Evolutionary conservation across 2,888 invertebrate species (phyloP), one percentile per base, ranked within the genome.

Genomic region (Carabus problematicus): DNA sequence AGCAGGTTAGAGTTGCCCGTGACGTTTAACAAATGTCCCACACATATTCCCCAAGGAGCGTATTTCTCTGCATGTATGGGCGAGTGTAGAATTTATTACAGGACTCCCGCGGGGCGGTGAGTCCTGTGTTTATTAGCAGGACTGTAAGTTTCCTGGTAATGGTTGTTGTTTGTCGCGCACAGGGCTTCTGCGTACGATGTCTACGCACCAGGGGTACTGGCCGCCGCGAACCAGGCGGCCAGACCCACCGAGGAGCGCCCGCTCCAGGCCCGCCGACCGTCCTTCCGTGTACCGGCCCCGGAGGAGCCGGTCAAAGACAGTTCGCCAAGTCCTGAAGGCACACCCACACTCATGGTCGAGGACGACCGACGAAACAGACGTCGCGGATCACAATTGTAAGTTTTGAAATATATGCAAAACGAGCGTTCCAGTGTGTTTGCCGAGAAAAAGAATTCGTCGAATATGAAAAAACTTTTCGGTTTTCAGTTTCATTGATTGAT

Each of bases 171-270:
- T 29, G 29, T 29, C 29, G 29, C 6, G 29, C 29, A n/a, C 74
- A 85, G 92, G 76, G 91, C 91, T 71, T 94, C 94, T 47, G 93
- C 94, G 12, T 94, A 94, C 76, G 94, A 94, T 77, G 92, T 94
- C 11, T 93, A 91, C 75, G 89, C 90, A 1, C 89, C 90, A 1
- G 87, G 86, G 62, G 77, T 82, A 45, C 81, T 87, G 56, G 85
- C 82, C 42, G 76, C 80, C 56, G 81, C 82, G 6, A 78, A 77
- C 73, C 75, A 78, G 60, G 78, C 77, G 9, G 73, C 78, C 19
- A 76, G 71, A 41, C 66, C 72, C 9, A 61, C 72, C 3, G 72
- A 70, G 18, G 72, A 70, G 6, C 82, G 8, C 84, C 83, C 43
- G 80, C 82, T 39, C 73, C 78, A 29, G 72, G 73, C 8, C 72